Evolutionary conservation across 2,888 invertebrate species (phyloP).

Genomic region (Athetis lepigone): DNA sequence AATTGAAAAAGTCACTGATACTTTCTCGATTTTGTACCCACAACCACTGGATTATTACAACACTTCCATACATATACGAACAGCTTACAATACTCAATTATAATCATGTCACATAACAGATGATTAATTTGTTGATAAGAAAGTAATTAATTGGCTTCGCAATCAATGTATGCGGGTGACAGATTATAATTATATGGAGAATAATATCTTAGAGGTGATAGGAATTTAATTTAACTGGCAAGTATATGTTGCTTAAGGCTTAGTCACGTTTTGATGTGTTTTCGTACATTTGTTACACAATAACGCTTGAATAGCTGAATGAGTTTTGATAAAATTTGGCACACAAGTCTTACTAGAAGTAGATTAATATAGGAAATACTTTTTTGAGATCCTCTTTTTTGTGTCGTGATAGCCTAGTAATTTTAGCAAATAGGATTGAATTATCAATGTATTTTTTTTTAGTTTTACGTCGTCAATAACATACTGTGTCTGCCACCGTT

Average conservation of each 20-base stretch:
- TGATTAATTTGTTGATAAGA: constrained; percentile 15
- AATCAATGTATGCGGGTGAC: constrained; percentile 14
- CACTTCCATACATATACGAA: neutral
- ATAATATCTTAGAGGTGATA: neutral
- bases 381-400: no score
- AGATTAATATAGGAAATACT: neutral
- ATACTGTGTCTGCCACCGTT: no score
- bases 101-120: neutral
- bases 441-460: no score
- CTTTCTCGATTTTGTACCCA: no score
- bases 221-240: constrained; percentile 21
- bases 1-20: no score
- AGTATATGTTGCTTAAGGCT: neutral
- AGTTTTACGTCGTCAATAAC: no score
- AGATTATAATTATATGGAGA: constrained; percentile 18
- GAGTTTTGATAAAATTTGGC: neutral
- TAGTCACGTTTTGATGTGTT: neutral
- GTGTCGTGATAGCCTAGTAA: no score
- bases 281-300: neutral
- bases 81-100: constrained; percentile 18
- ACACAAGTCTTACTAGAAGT: neutral
- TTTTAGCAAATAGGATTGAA: no score
- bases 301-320: neutral
- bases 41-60: no score
- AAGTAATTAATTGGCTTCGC: constrained; percentile 18